Conservation (phyloP, 1,140 invertebrate genomes). For the Calliphora vicina region DNA sequence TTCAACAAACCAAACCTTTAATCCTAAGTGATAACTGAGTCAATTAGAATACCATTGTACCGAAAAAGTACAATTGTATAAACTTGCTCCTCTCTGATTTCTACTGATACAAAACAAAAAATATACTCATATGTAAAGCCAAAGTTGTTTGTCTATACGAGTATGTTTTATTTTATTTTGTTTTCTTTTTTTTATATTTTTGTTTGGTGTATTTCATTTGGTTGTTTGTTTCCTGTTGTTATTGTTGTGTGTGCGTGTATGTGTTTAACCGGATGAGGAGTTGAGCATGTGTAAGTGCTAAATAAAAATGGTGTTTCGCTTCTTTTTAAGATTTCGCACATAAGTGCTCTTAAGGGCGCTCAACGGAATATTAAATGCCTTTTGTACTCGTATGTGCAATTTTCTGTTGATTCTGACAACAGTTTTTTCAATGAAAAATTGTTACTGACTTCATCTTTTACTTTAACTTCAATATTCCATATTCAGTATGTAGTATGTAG, state of each 20-base stretch:
- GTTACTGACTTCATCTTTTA: constrained; percentile 2
- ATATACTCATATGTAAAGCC: neutral
- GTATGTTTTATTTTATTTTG: neutral
- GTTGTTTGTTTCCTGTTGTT: constrained; percentile 5
- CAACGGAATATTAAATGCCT: constrained; percentile 30
- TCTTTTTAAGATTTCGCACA: constrained; percentile 21
- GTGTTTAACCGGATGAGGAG: constrained; percentile 17
- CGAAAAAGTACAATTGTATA: no score
- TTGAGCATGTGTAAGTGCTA: constrained; percentile 35
- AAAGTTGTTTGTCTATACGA: neutral
- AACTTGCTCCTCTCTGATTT: no score
- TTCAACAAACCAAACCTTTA: no score
- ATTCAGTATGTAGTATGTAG: neutral
- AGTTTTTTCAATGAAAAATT: constrained; percentile 29
- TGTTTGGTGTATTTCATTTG: neutral
- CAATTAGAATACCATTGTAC: no score
- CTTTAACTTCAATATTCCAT: no score
- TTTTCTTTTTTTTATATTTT: neutral
- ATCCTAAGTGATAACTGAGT: no score
- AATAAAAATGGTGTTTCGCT: constrained; percentile 36
- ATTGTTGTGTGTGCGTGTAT: neutral
- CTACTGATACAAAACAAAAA: neutral
- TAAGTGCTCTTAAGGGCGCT: constrained; percentile 38
- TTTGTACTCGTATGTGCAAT: constrained; percentile 3
- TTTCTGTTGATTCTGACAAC: neutral